Conservation (phyloP, 2,797 vertebrate species). For the Lepus oiostolus region DNA sequence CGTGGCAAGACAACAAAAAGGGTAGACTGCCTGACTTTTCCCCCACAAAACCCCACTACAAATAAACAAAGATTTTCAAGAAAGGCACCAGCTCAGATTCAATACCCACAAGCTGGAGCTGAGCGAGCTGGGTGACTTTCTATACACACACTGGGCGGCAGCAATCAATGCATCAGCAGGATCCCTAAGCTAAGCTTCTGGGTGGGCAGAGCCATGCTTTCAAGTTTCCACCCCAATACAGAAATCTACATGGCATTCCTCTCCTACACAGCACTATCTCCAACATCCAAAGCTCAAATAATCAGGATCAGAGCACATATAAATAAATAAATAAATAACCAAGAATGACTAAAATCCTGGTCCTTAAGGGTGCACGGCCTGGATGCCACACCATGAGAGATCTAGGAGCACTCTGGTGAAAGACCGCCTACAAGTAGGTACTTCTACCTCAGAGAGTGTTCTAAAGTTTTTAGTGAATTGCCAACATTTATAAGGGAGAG, state of each 20-base stretch:
- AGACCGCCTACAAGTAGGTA: background rate
- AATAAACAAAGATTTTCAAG: background rate
- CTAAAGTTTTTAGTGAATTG: background rate
- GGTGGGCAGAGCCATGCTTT: background rate
- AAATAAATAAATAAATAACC: constrained; percentile 46
- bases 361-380: background rate
- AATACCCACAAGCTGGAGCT: background rate
- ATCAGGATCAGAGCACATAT: constrained; percentile 39
- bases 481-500: background rate
- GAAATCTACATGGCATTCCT: background rate
- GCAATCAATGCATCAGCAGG: background rate
- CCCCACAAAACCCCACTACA: background rate
- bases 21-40: background rate
- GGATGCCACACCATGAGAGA: background rate
- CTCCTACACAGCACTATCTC: background rate
- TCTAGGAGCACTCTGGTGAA: background rate
- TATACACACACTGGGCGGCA: background rate
- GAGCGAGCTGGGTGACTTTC: background rate
- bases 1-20: constrained; percentile 14
- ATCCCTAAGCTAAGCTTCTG: background rate
- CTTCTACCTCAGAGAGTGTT: background rate
- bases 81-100: background rate
- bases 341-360: background rate
- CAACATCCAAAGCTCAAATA: background rate
- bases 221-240: background rate